Conservation (phyloP, 2,113 vertebrate species). For the Mus spicilegus region DNA sequence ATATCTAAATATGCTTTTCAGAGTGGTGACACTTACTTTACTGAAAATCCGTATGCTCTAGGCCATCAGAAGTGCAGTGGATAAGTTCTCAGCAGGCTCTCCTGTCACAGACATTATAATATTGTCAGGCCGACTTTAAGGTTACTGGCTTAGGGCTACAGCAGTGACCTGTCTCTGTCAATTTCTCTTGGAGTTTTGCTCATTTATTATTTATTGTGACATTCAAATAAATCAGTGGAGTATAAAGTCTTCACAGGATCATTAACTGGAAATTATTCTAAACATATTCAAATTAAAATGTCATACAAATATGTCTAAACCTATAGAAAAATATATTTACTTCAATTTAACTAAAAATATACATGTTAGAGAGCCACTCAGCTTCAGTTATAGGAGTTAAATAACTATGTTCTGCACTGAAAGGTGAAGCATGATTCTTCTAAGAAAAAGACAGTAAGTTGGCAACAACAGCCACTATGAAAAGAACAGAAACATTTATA, state of each 20-base stretch:
- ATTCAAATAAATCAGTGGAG: neutral
- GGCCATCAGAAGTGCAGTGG: neutral
- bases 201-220: slow-evolving; percentile 6
- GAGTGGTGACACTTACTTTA: slow-evolving; percentile 2
- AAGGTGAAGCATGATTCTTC: neutral
- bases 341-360: neutral
- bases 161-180: neutral
- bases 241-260: neutral
- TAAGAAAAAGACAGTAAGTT: neutral
- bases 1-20: slow-evolving; percentile 10
- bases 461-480: neutral
- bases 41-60: neutral
- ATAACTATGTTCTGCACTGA: neutral
- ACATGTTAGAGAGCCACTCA: neutral
- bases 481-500: neutral
- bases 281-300: slow-evolving; percentile 33
- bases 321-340: neutral
- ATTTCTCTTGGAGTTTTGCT: neutral
- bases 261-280: neutral
- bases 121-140: slow-evolving; percentile 27
- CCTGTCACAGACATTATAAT: neutral
- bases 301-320: neutral
- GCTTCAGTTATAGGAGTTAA: neutral
- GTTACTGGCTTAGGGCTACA: neutral
- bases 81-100: neutral